phyloP scores from a whole-genome alignment of 2,888 invertebrate genomes.

The Cecidostiba fungosa region DNA sequence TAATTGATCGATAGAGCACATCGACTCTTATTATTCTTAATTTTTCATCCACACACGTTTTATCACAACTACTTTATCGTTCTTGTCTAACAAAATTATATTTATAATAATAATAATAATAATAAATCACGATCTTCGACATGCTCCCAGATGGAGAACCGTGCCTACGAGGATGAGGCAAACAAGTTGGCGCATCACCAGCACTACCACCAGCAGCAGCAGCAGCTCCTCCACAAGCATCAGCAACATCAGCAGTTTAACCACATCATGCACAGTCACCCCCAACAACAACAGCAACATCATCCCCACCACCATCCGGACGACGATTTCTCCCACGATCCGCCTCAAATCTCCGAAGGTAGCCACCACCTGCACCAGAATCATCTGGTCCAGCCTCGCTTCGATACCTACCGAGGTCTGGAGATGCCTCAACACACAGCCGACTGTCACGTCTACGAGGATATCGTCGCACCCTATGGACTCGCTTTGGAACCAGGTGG shows the following conservation, averaged over 20 bases:
- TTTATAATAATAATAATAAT: background rate
- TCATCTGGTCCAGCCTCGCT: background rate
- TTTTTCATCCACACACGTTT: too few relatives aligned
- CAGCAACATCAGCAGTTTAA: constrained; percentile 25
- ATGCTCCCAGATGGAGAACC: constrained; percentile 76
- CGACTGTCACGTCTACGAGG: constrained; percentile 75
- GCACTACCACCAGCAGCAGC: constrained; percentile 35
- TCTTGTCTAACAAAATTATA: too few relatives aligned
- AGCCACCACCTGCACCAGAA: background rate
- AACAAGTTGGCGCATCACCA: constrained; percentile 57
- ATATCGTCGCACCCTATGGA: constrained; percentile 68
- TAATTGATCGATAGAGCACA: background rate
- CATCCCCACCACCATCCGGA: constrained; percentile 1
- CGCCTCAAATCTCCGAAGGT: background rate
- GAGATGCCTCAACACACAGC: constrained; percentile 21
- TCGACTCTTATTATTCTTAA: background rate
- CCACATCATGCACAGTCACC: constrained; percentile 1
- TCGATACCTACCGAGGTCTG: background rate
- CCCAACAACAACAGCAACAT: constrained; percentile 21
- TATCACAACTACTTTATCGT: too few relatives aligned
- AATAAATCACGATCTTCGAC: background rate
- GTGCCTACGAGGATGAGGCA: constrained; percentile 77
- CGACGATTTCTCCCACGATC: background rate
- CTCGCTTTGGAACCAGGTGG: constrained; percentile 51
- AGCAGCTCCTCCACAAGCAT: constrained; percentile 8